Evolutionary conservation across 2,888 invertebrate genomes (phyloP).

Genomic region (Troglohyphantes excavatus): DNA sequence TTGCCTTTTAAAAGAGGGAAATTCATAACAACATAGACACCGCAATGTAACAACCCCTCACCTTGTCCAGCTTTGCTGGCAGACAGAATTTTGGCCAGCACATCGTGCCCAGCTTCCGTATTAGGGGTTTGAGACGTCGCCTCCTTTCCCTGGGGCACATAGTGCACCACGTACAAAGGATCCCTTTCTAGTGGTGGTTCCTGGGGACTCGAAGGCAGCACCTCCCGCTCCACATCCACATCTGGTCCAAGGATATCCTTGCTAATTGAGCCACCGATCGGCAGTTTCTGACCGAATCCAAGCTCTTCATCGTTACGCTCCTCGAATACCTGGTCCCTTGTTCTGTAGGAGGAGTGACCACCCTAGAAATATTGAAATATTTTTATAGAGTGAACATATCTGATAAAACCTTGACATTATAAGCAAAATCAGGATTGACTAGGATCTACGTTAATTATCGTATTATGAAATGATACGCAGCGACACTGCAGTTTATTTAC

Average conservation of each 20-base stretch:
- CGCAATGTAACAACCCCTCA: background rate
- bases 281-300: constrained; percentile 59
- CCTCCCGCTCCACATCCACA: constrained; percentile 38
- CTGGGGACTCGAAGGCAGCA: background rate
- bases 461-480: too few relatives aligned
- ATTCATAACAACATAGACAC: background rate
- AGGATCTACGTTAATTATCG: too few relatives aligned
- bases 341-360: constrained; percentile 10
- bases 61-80: constrained; percentile 43
- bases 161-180: constrained; percentile 74
- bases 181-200: constrained; percentile 26
- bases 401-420: too few relatives aligned
- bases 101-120: constrained; percentile 12
- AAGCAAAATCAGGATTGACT: too few relatives aligned
- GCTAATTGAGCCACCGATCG: constrained; percentile 61
- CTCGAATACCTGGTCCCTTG: constrained; percentile 44
- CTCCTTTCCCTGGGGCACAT: constrained; percentile 62
- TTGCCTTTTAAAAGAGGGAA: too few relatives aligned
- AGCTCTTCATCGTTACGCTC: constrained; percentile 58
- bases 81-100: constrained; percentile 60
- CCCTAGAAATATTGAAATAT: constrained; percentile 9
- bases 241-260: constrained; percentile 61
- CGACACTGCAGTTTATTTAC: too few relatives aligned
- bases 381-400: too few relatives aligned
- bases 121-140: constrained; percentile 15